Evolutionary conservation across 2,797 vertebrate genomes (phyloP).

Genomic region (Myiotriccus ornatus): DNA sequence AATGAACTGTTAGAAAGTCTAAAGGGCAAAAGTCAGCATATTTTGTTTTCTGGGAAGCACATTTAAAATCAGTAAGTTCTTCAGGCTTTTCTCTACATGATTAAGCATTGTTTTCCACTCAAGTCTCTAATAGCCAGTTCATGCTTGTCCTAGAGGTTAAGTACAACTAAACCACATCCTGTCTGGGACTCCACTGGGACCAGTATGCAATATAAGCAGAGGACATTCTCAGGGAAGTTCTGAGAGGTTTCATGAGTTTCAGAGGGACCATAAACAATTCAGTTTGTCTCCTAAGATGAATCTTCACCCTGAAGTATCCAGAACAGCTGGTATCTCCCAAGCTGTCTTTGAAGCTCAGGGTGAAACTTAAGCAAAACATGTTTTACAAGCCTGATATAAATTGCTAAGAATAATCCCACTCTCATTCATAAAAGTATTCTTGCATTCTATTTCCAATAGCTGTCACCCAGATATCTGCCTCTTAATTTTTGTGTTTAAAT

Average conservation of each 20-base stretch:
- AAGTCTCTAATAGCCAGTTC: neutral
- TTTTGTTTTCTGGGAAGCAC: neutral
- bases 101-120: neutral
- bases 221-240: neutral
- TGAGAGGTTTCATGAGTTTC: neutral
- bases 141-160: neutral
- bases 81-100: neutral
- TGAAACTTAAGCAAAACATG: neutral
- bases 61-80: neutral
- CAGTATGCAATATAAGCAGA: neutral
- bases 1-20: neutral
- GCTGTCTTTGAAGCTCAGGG: neutral
- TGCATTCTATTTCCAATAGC: neutral
- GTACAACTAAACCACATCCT: neutral
- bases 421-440: neutral
- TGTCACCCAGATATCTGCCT: neutral
- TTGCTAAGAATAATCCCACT: neutral
- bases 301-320: neutral
- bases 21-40: neutral
- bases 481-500: neutral
- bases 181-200: neutral
- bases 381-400: conserved; percentile 14
- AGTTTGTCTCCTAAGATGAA: neutral
- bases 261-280: neutral
- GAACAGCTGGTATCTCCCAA: neutral